Percentiles rank a stretch among this genome's conserved stretches.
These are phyloP conservation scores for Himalopsyche kuldschensis DNA, from an alignment of 2,888 invertebrate genomes.

Conservation along the genomic window DNA sequence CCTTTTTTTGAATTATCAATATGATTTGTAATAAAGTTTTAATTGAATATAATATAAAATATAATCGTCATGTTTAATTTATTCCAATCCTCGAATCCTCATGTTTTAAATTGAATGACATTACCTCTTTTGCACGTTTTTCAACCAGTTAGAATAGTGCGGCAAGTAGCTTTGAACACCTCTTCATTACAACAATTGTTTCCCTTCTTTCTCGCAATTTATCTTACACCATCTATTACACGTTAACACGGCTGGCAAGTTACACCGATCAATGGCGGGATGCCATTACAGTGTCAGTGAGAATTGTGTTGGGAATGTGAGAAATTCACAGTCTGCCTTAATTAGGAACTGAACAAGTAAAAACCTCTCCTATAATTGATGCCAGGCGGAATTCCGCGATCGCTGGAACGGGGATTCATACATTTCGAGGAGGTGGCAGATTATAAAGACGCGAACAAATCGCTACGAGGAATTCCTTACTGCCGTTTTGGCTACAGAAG, in stretches of 20 bases:
- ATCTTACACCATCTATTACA: conserved; percentile 25
- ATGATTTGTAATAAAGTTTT: too few species aligned
- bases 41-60: too few species aligned
- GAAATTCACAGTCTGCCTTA: conserved; percentile 36
- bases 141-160: background rate
- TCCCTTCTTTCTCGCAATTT: conserved; percentile 27
- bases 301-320: conserved; percentile 28
- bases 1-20: too few species aligned
- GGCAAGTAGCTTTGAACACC: background rate
- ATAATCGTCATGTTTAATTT: too few species aligned
- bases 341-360: conserved; percentile 33
- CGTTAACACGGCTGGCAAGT: conserved; percentile 19
- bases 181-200: conserved; percentile 24
- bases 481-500: background rate
- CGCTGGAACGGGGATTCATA: conserved; percentile 12
- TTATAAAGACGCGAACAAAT: background rate
- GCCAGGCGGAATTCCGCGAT: conserved; percentile 31
- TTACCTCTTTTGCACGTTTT: too few species aligned
- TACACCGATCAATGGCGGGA: conserved; percentile 27
- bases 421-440: background rate
- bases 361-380: conserved; percentile 32
- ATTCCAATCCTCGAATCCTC: too few species aligned
- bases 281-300: conserved; percentile 27
- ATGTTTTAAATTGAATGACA: too few species aligned
- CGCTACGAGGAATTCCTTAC: background rate